These are phyloP conservation scores for Podargus strigoides DNA, from an alignment of 2,797 vertebrate species.

Conservation along the genomic window DNA sequence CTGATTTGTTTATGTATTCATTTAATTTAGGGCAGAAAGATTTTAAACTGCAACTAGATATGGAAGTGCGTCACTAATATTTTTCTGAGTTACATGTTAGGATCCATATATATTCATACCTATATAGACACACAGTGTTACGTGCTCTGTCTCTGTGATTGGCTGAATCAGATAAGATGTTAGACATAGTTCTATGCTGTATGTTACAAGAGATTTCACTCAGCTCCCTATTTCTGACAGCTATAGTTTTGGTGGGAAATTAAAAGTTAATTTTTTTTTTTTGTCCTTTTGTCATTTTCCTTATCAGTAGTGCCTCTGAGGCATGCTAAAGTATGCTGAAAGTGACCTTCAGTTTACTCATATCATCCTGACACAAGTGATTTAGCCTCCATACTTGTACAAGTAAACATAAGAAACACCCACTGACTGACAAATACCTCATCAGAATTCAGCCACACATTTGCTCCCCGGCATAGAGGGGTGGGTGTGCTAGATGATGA, in stretches of 20 bases:
- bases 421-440: conserved; percentile 53
- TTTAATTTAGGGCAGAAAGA: conserved; percentile 51
- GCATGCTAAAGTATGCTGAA: conserved; percentile 62
- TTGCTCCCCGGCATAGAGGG: neutral
- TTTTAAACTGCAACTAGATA: conserved; percentile 31
- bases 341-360: conserved; percentile 74
- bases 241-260: conserved; percentile 55
- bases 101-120: conserved; percentile 26
- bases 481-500: neutral
- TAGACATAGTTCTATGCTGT: conserved; percentile 17
- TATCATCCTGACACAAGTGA: conserved; percentile 68
- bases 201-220: conserved; percentile 25
- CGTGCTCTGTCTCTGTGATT: conserved; percentile 8
- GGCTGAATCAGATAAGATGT: conserved; percentile 41
- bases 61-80: conserved; percentile 19
- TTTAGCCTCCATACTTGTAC: conserved; percentile 62
- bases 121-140: neutral
- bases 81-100: neutral
- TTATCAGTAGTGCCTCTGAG: conserved; percentile 70
- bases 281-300: conserved; percentile 68
- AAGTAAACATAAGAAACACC: conserved; percentile 58
- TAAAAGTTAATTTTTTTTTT: conserved; percentile 71
- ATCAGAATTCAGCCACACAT: conserved; percentile 1
- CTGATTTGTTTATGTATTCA: conserved; percentile 62
- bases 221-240: conserved; percentile 30